These are phyloP conservation scores for Masnerella sp. DNA, from an alignment of 2,888 invertebrate species.

Conservation along the genomic window DNA sequence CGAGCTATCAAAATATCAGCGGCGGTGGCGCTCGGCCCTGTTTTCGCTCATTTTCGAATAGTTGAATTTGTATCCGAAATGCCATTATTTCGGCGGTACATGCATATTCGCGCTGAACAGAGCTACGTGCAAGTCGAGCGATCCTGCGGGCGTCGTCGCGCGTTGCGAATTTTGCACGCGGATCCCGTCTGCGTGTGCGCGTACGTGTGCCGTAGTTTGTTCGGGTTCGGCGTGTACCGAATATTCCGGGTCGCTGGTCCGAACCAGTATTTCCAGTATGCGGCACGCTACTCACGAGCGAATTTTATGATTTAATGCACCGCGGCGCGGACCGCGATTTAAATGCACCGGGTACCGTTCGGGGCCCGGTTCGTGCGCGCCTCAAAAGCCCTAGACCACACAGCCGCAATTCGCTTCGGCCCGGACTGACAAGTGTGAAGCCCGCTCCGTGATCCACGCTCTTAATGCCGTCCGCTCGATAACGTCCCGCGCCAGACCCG, in stretches of 20 bases:
- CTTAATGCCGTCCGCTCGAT: background rate
- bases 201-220: slow-evolving; percentile 35
- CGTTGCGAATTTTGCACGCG: slow-evolving; percentile 31
- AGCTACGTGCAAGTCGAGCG: slow-evolving; percentile 42
- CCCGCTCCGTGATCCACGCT: slow-evolving; percentile 10
- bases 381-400: no score
- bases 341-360: slow-evolving; percentile 53
- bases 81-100: slow-evolving; percentile 36
- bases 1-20: slow-evolving; percentile 45
- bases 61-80: slow-evolving; percentile 38
- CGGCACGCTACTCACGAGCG: slow-evolving; percentile 61
- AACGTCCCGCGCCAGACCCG: background rate
- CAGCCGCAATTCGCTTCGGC: no score
- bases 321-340: slow-evolving; percentile 58
- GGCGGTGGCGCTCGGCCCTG: background rate
- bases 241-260: slow-evolving; percentile 59
- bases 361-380: slow-evolving; percentile 39
- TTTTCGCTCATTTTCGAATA: slow-evolving; percentile 45
- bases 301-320: slow-evolving; percentile 64
- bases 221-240: slow-evolving; percentile 49
- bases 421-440: slow-evolving; percentile 22
- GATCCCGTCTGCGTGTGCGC: slow-evolving; percentile 5
- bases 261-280: slow-evolving; percentile 61
- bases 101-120: slow-evolving; percentile 33
- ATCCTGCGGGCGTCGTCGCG: slow-evolving; percentile 46